Evolutionary conservation across 2,113 vertebrate species (phyloP).

Genomic region (Nothocercus julius): DNA sequence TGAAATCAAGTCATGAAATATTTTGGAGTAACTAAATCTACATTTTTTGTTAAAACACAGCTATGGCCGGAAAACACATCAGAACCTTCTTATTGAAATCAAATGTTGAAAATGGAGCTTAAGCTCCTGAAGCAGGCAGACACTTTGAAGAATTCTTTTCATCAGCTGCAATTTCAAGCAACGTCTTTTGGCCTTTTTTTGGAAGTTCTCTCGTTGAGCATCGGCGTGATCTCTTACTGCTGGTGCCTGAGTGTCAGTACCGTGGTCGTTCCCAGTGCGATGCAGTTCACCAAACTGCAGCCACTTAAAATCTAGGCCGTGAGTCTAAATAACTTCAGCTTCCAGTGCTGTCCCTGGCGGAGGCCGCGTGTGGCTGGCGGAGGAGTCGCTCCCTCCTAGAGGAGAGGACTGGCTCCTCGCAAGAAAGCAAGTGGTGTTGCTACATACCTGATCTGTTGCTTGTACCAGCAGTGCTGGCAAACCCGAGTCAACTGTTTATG

Average conservation of each 20-base stretch:
- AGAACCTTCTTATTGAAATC: not conserved
- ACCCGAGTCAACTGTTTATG: not conserved
- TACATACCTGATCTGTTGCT: not conserved
- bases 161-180: not conserved
- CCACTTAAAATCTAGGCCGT: not conserved
- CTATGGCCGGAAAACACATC: not conserved
- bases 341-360: not conserved
- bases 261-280: not conserved
- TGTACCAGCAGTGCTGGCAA: not conserved
- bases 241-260: not conserved
- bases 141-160: not conserved
- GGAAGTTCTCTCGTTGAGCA: not conserved
- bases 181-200: not conserved
- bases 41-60: not conserved
- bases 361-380: not conserved
- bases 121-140: not conserved
- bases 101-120: rapidly evolving
- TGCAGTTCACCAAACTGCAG: not conserved
- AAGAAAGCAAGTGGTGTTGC: not conserved
- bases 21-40: not conserved
- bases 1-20: not conserved
- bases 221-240: not conserved
- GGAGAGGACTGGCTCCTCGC: not conserved
- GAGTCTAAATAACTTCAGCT: not conserved
- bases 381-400: not conserved